Evolutionary conservation across 1,140 invertebrate species (phyloP).

Genomic region (Gryon sp.): DNA sequence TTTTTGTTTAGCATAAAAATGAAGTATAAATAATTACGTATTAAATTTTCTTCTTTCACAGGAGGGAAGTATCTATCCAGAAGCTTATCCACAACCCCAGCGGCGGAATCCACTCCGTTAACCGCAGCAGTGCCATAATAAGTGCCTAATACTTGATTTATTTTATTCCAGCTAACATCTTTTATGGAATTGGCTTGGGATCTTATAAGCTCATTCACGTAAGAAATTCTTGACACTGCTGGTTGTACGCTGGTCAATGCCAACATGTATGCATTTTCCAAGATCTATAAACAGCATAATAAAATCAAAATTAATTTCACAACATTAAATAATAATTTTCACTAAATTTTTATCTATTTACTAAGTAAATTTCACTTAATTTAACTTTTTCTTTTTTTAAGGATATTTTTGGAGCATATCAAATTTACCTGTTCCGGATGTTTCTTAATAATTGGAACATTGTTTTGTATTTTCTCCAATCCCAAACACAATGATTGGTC

Average conservation of each 20-base stretch:
- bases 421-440: conserved; percentile 83
- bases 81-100: conserved; percentile 82
- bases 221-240: conserved; percentile 69
- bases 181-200: conserved; percentile 83
- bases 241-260: conserved; percentile 78
- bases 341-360: no score
- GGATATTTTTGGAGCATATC: no score
- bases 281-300: conserved; percentile 68
- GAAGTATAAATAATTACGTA: no score
- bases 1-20: no score
- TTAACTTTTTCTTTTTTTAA: no score
- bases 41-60: conserved; percentile 76
- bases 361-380: no score
- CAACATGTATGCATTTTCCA: conserved; percentile 76
- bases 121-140: conserved; percentile 84
- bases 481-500: conserved; percentile 84
- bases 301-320: conserved; percentile 9
- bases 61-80: conserved; percentile 85
- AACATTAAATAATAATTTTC: no score
- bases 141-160: conserved; percentile 84
- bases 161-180: conserved; percentile 84
- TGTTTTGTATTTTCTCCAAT: conserved; percentile 84
- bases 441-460: conserved; percentile 85
- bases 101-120: conserved; percentile 82
- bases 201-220: conserved; percentile 71